Evolutionary conservation across 1,140 invertebrate species (phyloP), one percentile per base, ranked within the genome.

Genomic region (Rhyacophila brunnea): DNA sequence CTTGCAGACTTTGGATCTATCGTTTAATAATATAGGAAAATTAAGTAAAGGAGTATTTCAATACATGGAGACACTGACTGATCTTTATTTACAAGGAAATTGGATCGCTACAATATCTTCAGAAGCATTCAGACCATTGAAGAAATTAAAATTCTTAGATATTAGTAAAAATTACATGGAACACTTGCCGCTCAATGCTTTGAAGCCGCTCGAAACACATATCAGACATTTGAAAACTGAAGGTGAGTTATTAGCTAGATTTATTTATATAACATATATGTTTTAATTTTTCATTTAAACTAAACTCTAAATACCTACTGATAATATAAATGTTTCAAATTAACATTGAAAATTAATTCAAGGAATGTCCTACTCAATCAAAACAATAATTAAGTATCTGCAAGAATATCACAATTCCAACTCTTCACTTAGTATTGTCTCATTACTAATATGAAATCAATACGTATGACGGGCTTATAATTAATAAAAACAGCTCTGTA

Each of bases 81-180:
- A 92, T 67, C 74, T 95, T 14, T 82, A 90, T 71, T 79, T 95
- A 15, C 87, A 86, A 68, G 89, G 89, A 2, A 95, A 95, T 72
- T 89, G 86, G 80, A 87, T 95, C 67, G 87, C 87, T 1, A 80
- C 81, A 0, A 83, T 95, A 35, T 88, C 90, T 10, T 81, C 81
- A 15, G 91, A 93, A 42, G 85, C 89, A 35, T 94, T 95, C 68
- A 82, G 81, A 62, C 86, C 86, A n/a, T 71, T 94, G 20, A 88
- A 89, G 66, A 91, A 90, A 71, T 75, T 94, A 7, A 76, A 85
- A 44, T 74, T 88, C n/a, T 78, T 96, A 14, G 91, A 95, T 74
- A 79, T 95, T 20, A 90, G 90, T 65, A 83, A 84, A 55, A 96
- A 96, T 76, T 88, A 90, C 68, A 83, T 96, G 52, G 88, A 91